These are phyloP conservation scores for Alitta virens DNA, from an alignment of 2,888 invertebrate species.

Conservation along the genomic window DNA sequence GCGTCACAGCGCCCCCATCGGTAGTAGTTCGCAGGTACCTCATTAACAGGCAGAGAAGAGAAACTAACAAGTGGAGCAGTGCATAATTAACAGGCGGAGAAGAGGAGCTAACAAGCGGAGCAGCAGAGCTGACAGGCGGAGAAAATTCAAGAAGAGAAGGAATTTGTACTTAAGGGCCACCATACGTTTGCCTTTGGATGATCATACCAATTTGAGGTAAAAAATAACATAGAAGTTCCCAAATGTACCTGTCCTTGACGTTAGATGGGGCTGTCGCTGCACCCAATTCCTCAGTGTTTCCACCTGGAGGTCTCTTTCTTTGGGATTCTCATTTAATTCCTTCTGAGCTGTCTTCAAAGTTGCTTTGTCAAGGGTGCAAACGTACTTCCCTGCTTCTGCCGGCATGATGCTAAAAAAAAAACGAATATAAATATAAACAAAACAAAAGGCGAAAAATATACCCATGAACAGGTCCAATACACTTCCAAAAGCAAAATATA, in stretches of 20 bases:
- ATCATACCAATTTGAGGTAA: not conserved
- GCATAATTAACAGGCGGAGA: too few species aligned
- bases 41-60: too few species aligned
- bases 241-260: constrained; percentile 2
- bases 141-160: not conserved
- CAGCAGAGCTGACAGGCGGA: not conserved
- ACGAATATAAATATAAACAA: too few species aligned
- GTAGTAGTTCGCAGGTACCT: too few species aligned
- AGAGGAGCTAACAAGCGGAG: too few species aligned
- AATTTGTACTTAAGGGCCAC: not conserved
- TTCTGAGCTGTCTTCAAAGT: constrained; percentile 6
- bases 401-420: too few species aligned
- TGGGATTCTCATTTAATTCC: constrained; percentile 7
- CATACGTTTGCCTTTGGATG: not conserved
- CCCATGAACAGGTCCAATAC: too few species aligned
- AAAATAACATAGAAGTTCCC: not conserved
- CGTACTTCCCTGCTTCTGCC: not conserved
- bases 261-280: constrained; percentile 7
- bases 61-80: too few species aligned
- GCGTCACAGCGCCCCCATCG: too few species aligned
- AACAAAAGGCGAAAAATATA: too few species aligned
- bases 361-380: constrained; percentile 4
- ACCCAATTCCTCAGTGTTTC: constrained; percentile 10
- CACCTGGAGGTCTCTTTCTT: not conserved
- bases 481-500: too few species aligned